Base-by-base conservation (phyloP, 2,113 vertebrate genomes). In the Embiotoca jacksoni region DNA sequence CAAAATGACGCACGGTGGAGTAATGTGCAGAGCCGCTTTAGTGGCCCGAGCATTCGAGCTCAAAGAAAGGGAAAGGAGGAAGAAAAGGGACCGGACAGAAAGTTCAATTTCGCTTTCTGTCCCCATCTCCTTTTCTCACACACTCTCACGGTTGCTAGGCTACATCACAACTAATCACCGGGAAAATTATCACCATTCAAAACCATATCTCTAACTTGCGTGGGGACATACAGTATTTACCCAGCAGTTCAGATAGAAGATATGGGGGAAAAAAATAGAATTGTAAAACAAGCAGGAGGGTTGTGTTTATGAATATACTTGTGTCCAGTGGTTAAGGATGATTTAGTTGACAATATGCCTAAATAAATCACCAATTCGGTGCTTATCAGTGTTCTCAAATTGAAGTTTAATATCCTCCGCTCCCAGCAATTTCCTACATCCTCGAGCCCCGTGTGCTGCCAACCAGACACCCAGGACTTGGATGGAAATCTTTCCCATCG, bases 401-500 rank as follows among this genome's bases (percentile, higher is more conserved):
- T 90, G 88, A 92, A 90, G 82, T 93, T 93, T 93, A 92, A 94
- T 93, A 93, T 92, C 90, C 92, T 87, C 72, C 63, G 65, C 89
- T 87, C 72, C 77, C 67, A 59, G 88, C 91, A 90, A 93, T 92
- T 93, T 93, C 91, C 92, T 90, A 71, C 83, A 82, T 88, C 86
- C 80, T 88, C 39, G 1, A 57, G 71, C 78, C 71, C 44, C 41
- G 78, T 65, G 78, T 74, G 53, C 70, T 69, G 77, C 82, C 84
- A 80, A 82, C 72, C 77, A 88, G 75, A 60, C 79, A 72, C 72
- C 81, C 67, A 68, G 74, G 73, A 88, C 89, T 82, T 52, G 71
- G 79, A 90, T 87, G 88, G 81, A 91, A 91, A 92, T 92, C 88
- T 90, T 70, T 76, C 85, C 87, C 73, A 92, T 91, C 91, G 77